A percentile compares a stretch with the other conserved stretches of the same genome.
Evolutionary conservation across 2,797 vertebrate genomes (phyloP).

Genomic region (Muraenolepis orangiensis): DNA sequence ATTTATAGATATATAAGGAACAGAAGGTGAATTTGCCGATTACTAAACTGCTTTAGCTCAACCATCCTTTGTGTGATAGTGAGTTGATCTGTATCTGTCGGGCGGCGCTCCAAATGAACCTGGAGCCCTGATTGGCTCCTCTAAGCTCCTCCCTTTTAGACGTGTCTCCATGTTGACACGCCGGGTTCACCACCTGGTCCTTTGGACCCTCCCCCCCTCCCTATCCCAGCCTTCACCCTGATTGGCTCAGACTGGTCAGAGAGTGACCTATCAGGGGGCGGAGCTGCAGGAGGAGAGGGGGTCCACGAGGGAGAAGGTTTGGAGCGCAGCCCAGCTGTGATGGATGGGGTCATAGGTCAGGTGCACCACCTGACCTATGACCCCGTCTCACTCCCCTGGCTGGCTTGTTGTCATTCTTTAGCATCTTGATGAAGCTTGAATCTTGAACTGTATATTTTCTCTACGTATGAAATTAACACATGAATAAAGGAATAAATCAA

Average conservation of each 20-base stretch:
- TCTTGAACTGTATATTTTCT: slow-evolving; percentile 69
- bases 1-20: too few relatives aligned
- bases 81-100: background rate
- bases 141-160: background rate
- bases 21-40: background rate
- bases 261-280: background rate
- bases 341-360: background rate
- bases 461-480: slow-evolving; percentile 65
- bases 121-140: background rate
- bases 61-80: background rate
- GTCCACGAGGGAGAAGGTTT: background rate
- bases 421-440: slow-evolving; percentile 66
- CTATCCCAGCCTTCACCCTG: background rate
- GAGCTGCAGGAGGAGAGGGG: background rate
- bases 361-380: background rate
- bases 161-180: too few relatives aligned
- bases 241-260: background rate
- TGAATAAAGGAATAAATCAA: slow-evolving; percentile 43
- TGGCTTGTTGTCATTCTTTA: slow-evolving; percentile 42
- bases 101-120: background rate
- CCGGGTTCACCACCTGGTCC: too few relatives aligned
- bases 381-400: background rate
- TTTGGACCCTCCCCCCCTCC: too few relatives aligned
- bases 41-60: background rate
- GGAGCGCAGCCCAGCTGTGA: background rate